Base-by-base conservation (phyloP, 2,888 invertebrate genomes). In the Archips xylosteana region DNA sequence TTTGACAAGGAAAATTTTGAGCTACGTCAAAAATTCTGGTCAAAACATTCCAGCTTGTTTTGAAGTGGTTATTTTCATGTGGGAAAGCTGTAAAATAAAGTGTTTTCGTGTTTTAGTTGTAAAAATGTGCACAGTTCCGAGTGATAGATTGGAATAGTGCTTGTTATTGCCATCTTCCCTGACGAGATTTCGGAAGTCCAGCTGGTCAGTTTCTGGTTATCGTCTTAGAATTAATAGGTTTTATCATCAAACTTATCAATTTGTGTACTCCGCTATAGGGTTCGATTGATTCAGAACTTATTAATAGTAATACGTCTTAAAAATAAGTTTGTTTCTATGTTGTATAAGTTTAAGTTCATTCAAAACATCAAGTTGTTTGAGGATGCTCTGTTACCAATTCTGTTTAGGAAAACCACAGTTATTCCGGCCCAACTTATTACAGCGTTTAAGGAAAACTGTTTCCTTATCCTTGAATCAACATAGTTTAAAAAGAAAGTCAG, bases 21-120 rank as follows among this genome's bases (percentile, higher is more conserved):
- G 75, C 75, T 75, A 79, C 75, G 82, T 83, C 82, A 80, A 80
- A 80, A 75, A 75, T 73, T 81, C 80, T 85, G 81, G 81, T 85
- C 89, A 91, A 90, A 91, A 91, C 90, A 91, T 84, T 81, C 76
- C 76, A 78, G 77, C 83, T 88, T 90, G 89, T 91, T 90, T 88
- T 90, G 84, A 82, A 83, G 79, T 63, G 74, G 76, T 78, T 57
- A 76, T 78, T 76, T 63, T 77, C 70, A 60, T 64, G 71, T 71
- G 81, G 77, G 78, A 81, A 78, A 73, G 60, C 67, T 75, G 76
- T 76, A 68, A 73, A 78, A 65, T 65, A 61, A 51, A 57, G 69
- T 65, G 23, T 36, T 65, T 65, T 15, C 34, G 63, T 74, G 70
- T 54, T 15, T n/a, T 51, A 45, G 62, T 67, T 74, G 71, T 76